Evolutionary conservation across 2,797 vertebrate genomes (phyloP).

Genomic region (Protosalanx chinensis): DNA sequence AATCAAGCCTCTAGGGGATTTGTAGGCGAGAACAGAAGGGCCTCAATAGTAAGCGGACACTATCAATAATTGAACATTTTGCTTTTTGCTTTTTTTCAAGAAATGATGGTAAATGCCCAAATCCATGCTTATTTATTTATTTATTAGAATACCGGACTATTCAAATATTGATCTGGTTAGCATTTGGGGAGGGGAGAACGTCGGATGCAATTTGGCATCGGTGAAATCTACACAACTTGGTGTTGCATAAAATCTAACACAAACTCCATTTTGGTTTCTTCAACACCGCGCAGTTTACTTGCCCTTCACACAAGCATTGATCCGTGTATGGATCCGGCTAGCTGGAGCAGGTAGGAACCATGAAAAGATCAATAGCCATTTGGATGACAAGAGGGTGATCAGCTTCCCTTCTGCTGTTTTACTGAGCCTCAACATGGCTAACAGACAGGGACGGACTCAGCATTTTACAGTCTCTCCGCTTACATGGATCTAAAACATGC

Average conservation of each 20-base stretch:
- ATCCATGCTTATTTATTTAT: not conserved
- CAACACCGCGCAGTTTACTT: constrained; percentile 31
- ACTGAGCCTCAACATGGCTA: constrained; percentile 25
- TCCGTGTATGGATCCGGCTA: constrained; percentile 60
- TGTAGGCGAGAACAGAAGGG: not conserved
- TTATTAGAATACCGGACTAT: not conserved
- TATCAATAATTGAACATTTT: constrained; percentile 33
- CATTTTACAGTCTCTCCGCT: no score
- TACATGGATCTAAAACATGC: no score
- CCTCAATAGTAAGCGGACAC: not conserved
- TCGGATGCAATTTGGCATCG: constrained; percentile 9
- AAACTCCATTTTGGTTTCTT: constrained; percentile 10
- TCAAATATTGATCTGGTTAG: constrained; percentile 38
- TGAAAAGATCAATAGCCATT: constrained; percentile 61
- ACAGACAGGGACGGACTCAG: constrained; percentile 11
- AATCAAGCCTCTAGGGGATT: constrained; percentile 41
- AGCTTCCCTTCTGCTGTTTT: constrained; percentile 40
- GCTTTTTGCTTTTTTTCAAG: constrained; percentile 16
- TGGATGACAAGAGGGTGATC: constrained; percentile 46
- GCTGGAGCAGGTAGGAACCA: constrained; percentile 56
- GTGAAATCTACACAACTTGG: no score
- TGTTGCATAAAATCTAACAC: not conserved
- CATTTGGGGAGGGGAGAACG: constrained; percentile 33
- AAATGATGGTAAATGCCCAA: not conserved
- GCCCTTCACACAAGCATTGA: constrained; percentile 57